These are phyloP conservation scores for Poecile atricapillus DNA, from an alignment of 2,113 vertebrate genomes.

Conservation along the genomic window DNA sequence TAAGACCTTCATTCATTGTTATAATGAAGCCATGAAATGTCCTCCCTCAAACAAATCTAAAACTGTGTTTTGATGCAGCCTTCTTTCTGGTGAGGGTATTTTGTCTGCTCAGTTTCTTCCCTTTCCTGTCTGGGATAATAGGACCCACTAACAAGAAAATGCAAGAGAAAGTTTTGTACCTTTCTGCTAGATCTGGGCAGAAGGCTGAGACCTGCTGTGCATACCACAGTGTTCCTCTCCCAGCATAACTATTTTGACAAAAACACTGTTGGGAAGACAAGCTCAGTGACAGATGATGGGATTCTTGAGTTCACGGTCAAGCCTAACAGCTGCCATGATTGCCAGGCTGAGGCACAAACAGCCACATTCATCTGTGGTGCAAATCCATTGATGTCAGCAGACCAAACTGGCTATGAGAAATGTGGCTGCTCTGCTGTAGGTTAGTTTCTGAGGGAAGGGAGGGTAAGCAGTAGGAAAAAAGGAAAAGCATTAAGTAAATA, in stretches of 20 bases:
- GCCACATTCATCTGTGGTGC: neutral
- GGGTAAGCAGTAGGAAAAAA: neutral
- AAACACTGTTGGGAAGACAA: neutral
- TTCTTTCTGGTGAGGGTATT: neutral
- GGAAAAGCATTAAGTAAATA: conserved; percentile 7
- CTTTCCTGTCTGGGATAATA: neutral
- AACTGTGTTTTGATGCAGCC: neutral
- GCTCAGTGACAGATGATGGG: neutral
- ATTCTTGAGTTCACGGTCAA: neutral
- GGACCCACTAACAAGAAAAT: neutral
- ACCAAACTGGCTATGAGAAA: conserved; percentile 5
- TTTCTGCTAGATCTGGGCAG: neutral
- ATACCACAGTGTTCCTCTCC: neutral
- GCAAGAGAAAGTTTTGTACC: neutral
- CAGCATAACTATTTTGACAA: neutral
- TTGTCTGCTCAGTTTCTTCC: neutral
- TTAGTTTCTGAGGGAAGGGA: neutral
- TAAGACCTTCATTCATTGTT: neutral
- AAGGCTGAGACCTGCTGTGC: neutral
- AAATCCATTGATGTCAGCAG: conserved; percentile 1
- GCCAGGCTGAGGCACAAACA: neutral
- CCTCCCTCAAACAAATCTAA: neutral
- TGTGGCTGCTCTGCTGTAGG: neutral
- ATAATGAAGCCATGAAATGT: neutral
- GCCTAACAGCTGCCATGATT: conserved; percentile 11